phyloP scores from a whole-genome alignment of 2,888 invertebrate species.

The Micropterix aruncella region DNA sequence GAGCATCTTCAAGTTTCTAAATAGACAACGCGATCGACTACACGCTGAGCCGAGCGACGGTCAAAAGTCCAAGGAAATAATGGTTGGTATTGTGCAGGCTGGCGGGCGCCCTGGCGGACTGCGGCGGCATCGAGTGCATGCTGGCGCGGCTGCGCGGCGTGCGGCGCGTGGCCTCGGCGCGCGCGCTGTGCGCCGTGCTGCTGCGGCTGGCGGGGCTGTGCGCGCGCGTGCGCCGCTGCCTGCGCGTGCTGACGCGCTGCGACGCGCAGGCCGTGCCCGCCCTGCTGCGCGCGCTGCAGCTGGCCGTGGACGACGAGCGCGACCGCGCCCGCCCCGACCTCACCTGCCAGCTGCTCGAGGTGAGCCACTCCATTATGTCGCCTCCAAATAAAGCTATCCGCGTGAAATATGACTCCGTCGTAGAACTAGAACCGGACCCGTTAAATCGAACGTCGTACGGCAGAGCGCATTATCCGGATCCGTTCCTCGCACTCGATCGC shows the following conservation, averaged over 20 bases:
- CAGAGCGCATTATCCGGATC: too few relatives aligned
- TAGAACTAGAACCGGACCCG: too few relatives aligned
- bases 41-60: too few relatives aligned
- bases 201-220: constrained; percentile 81
- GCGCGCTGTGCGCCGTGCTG: constrained; percentile 77
- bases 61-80: too few relatives aligned
- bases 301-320: constrained; percentile 43
- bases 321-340: constrained; percentile 58
- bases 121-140: constrained; percentile 58
- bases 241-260: constrained; percentile 77
- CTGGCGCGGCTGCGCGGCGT: constrained; percentile 74
- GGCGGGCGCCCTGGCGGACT: constrained; percentile 35
- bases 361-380: constrained; percentile 24
- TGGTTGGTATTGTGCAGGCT: constrained; percentile 10
- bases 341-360: constrained; percentile 81
- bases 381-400: too few relatives aligned
- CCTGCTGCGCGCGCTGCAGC: constrained; percentile 71
- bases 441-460: too few relatives aligned
- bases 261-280: constrained; percentile 72
- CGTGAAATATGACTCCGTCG: too few relatives aligned
- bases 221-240: constrained; percentile 80
- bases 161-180: constrained; percentile 73
- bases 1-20: too few relatives aligned
- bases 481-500: too few relatives aligned
- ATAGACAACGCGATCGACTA: too few relatives aligned